Evolutionary conservation across 2,888 invertebrate genomes (phyloP).

Genomic region (Charanyca ferruginea): DNA sequence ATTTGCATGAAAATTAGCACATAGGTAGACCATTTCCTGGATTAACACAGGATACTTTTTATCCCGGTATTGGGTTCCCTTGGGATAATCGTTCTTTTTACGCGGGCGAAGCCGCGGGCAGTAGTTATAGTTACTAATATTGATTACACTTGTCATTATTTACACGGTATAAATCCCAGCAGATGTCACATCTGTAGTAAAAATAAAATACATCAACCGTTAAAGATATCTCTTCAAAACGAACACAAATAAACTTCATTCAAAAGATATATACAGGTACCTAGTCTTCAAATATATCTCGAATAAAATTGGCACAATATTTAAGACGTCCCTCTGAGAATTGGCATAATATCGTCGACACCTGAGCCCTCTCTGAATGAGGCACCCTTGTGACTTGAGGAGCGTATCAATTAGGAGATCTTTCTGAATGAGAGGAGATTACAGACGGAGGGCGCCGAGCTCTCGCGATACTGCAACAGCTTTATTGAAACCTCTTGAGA

Average conservation of each 20-base stretch:
- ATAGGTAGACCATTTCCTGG: too few relatives aligned
- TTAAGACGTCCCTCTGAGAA: slow-evolving; percentile 30
- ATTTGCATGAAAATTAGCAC: too few relatives aligned
- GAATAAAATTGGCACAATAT: slow-evolving; percentile 54
- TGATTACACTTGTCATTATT: too few relatives aligned
- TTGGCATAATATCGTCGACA: slow-evolving; percentile 54
- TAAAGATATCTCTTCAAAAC: slow-evolving; percentile 1
- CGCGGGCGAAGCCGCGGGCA: too few relatives aligned
- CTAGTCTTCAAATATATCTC: slow-evolving; percentile 6
- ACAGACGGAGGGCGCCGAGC: slow-evolving; percentile 20
- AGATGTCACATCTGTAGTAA: slow-evolving; percentile 25
- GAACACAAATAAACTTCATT: slow-evolving; percentile 42
- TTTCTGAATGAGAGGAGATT: slow-evolving; percentile 37
- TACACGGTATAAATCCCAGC: not conserved
- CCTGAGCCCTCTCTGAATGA: slow-evolving; percentile 52
- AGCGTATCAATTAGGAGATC: slow-evolving; percentile 66
- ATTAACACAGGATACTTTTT: too few relatives aligned
- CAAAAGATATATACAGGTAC: slow-evolving; percentile 7
- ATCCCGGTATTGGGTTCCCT: too few relatives aligned
- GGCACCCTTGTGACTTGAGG: slow-evolving; percentile 20
- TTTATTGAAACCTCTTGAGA: slow-evolving; percentile 29
- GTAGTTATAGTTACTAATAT: too few relatives aligned
- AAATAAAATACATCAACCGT: slow-evolving; percentile 20
- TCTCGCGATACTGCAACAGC: not conserved
- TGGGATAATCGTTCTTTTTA: too few relatives aligned